phyloP scores from a whole-genome alignment of 2,113 vertebrate species.

The Chloropsis cyanopogon region DNA sequence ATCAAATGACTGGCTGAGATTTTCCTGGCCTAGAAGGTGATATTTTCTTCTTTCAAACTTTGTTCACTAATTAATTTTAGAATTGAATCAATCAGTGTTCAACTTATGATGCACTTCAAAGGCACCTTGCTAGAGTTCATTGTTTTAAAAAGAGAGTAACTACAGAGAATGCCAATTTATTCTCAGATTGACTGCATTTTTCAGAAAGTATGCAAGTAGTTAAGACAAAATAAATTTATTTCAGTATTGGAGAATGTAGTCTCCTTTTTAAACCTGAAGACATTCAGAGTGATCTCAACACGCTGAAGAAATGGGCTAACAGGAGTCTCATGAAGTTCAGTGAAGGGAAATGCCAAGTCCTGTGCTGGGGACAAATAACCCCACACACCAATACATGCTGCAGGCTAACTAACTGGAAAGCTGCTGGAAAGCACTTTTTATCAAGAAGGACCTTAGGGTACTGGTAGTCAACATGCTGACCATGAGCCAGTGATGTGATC shows the following conservation, averaged over 20 bases:
- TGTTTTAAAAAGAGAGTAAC: not conserved
- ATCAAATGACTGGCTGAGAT: not conserved
- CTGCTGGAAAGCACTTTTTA: not conserved
- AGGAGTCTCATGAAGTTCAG: not conserved
- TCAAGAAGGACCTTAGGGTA: not conserved
- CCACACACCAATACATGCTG: not conserved
- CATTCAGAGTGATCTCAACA: not conserved
- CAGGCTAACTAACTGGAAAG: not conserved
- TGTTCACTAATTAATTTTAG: conserved; percentile 29
- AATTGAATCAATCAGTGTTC: not conserved
- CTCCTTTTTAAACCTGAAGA: not conserved
- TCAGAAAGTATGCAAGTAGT: not conserved
- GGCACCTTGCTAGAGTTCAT: not conserved
- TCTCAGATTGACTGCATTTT: not conserved
- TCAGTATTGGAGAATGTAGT: not conserved
- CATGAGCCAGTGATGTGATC: not conserved
- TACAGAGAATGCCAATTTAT: not conserved
- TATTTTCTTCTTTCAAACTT: not conserved
- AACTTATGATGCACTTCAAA: not conserved
- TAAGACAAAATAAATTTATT: not conserved
- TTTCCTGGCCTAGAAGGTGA: not conserved
- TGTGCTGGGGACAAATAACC: accelerated
- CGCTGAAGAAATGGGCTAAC: not conserved
- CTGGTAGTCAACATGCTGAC: not conserved
- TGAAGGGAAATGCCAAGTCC: not conserved